These are phyloP conservation scores for Burhinus bistriatus DNA, from an alignment of 2,113 vertebrate species.

Conservation along the genomic window DNA sequence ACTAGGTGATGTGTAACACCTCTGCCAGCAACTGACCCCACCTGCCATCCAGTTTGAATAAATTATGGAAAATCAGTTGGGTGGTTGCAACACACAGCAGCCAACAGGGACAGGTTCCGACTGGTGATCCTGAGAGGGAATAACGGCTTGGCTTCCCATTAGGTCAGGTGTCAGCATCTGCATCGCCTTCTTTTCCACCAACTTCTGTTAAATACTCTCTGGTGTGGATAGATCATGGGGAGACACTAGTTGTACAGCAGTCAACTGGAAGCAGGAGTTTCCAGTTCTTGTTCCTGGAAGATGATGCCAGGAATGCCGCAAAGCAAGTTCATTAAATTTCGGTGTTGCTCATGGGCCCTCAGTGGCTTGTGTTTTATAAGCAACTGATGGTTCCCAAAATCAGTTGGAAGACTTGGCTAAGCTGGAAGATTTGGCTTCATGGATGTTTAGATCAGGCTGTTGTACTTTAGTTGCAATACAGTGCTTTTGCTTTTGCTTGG, in stretches of 20 bases:
- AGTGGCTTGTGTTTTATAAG: not conserved
- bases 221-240: not conserved
- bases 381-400: not conserved
- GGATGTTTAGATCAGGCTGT: not conserved
- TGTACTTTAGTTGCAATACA: not conserved
- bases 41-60: fast-evolving
- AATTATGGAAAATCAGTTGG: not conserved
- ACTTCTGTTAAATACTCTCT: not conserved
- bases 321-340: not conserved
- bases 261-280: not conserved
- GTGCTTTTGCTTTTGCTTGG: not conserved
- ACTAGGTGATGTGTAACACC: fast-evolving
- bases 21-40: not conserved
- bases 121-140: not conserved
- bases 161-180: not conserved
- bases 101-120: not conserved
- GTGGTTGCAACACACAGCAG: not conserved
- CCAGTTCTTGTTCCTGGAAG: not conserved
- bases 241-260: not conserved
- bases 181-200: not conserved
- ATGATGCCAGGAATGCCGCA: not conserved
- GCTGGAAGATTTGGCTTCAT: not conserved
- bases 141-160: not conserved
- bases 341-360: not conserved
- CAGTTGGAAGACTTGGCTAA: not conserved